Base-by-base conservation (phyloP, 1,140 invertebrate genomes). In the Rhyacophila brunnea region DNA sequence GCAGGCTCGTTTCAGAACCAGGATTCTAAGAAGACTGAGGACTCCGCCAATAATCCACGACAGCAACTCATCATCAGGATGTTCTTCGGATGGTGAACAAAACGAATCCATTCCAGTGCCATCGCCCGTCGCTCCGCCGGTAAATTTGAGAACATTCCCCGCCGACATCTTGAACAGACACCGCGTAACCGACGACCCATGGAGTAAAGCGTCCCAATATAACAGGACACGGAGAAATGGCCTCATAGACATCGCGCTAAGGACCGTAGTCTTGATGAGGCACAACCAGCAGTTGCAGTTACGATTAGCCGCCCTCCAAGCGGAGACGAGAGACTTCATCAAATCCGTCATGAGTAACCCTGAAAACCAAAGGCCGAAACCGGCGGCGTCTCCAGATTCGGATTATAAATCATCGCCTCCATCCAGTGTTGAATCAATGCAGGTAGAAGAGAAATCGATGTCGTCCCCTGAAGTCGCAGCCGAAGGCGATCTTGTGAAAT, bases 281-380 rank as follows among this genome's bases (percentile, higher is more conserved):
- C 69, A 74, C n/a, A 81, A 80, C 62, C 70, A 76, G 38, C 66
- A 75, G 23, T 67, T 81, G 10, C 79, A 80, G 45, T 68, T 68
- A 35, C 70, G 67, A 18, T 67, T 81, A 1, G 69, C 74, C 2
- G 73, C 74, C 0, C 65, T 81, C 7, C 70, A 74, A 48, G 67
- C 60, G 6, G 79, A 81, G 58, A 81, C 78, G 0, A 71, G 70
- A 23, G 70, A 72, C 13, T 79, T 78, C 48, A 70, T 80, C 14
- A 57, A 68, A 18, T 74, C 78, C 6, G 71, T 75, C 1, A 65
- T 74, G 35, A 75, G 58, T 14, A 78, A 80, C 62, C 70, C 74
- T 14, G 67, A 70, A 47, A 70, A 73, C 38, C 38, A 40, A 40
- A 40, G 38, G 38, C 15, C 43, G 11, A 40, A n/a, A 7, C 18